Evolutionary conservation across 2,113 vertebrate species (phyloP).

Genomic region (Xyrauchen texanus): DNA sequence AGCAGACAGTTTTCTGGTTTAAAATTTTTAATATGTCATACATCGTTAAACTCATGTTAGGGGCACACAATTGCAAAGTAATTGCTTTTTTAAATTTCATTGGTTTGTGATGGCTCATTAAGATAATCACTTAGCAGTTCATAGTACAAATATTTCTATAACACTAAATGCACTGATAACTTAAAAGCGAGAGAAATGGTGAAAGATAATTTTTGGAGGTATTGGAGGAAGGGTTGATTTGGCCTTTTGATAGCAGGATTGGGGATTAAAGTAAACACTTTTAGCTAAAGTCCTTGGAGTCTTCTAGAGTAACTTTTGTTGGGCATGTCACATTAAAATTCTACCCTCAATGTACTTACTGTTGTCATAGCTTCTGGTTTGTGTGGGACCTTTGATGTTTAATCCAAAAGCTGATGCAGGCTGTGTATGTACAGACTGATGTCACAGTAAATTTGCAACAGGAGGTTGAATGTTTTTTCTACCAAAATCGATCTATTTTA

Average conservation of each 20-base stretch:
- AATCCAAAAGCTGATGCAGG: no score
- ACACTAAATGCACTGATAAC: neutral
- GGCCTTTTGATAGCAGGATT: neutral
- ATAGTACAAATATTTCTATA: constrained; percentile 24
- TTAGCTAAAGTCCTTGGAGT: neutral
- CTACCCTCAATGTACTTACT: no score
- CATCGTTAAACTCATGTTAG: constrained; percentile 41
- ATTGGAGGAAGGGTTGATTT: neutral
- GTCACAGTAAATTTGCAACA: no score
- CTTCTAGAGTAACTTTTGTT: neutral
- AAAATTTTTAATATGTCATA: constrained; percentile 44
- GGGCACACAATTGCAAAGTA: constrained; percentile 19
- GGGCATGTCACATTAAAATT: no score
- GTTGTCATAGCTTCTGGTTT: no score
- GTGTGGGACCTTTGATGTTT: no score
- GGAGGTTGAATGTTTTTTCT: no score
- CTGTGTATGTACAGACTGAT: no score
- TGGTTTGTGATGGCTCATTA: constrained; percentile 13
- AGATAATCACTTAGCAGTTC: constrained; percentile 9
- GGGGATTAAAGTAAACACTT: neutral
- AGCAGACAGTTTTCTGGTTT: constrained; percentile 54
- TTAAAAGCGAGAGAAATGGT: neutral
- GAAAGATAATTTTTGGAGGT: neutral
- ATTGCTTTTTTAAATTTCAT: constrained; percentile 23
- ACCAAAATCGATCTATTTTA: no score